Evolutionary conservation across 2,113 vertebrate species (phyloP).

Genomic region (Arothron firmamentum): DNA sequence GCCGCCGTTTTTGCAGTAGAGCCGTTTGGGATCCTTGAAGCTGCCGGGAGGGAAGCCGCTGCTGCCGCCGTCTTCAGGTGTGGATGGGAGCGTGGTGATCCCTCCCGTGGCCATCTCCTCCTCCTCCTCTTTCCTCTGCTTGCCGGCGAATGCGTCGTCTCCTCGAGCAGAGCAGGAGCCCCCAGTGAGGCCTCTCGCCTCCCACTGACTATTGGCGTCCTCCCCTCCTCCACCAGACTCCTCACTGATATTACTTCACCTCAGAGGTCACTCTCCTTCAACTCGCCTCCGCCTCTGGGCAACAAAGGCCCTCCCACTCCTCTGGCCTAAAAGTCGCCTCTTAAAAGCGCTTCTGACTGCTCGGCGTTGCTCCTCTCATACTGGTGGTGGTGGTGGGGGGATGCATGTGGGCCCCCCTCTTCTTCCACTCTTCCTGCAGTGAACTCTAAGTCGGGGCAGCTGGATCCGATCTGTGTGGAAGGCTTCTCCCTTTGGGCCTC

Average conservation of each 20-base stretch:
- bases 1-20: conserved; percentile 97
- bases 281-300: conserved; percentile 25
- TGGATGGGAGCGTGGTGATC: conserved; percentile 84
- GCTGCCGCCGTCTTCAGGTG: conserved; percentile 79
- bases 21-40: conserved; percentile 91
- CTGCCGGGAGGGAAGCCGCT: conserved; percentile 82
- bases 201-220: conserved; percentile 36
- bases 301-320: conserved; percentile 44
- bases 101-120: conserved; percentile 81
- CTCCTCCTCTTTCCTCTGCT: conserved; percentile 19
- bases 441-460: conserved; percentile 66
- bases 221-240: conserved; percentile 53
- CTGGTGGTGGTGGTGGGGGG: conserved; percentile 24
- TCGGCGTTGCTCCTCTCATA: conserved; percentile 14
- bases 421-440: conserved; percentile 36
- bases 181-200: conserved; percentile 59
- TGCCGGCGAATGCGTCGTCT: conserved; percentile 41
- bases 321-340: background rate
- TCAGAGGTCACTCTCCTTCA: conserved; percentile 54
- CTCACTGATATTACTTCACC: conserved; percentile 56
- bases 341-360: too few species aligned
- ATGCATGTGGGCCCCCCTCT: conserved; percentile 29
- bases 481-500: conserved; percentile 69
- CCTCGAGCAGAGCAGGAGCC: conserved; percentile 42
- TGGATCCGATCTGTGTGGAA: conserved; percentile 69